Evolutionary conservation across 2,888 invertebrate species (phyloP), one percentile per base, ranked within the genome.

Genomic region (Pseudococcus viburni): DNA sequence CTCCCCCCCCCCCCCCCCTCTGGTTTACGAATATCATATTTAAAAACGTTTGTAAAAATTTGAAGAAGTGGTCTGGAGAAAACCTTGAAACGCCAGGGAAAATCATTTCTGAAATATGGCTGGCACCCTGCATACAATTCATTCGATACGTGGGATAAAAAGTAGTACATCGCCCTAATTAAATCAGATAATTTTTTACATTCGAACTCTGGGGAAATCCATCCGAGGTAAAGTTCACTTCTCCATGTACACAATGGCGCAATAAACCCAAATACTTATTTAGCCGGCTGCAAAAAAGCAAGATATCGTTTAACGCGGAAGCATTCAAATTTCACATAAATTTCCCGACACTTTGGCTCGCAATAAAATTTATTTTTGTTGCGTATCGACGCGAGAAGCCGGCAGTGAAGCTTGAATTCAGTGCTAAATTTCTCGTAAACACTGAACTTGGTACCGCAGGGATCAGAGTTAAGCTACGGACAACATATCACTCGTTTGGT

Each of bases 301-400:
- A 83, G 80, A 83, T 46, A 83, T 46, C 42, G 77, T 83, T 42
- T 83, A 83, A 83, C 8, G 80, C 80, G 77, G 64, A 64, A 83
- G 42, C 80, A 46, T 83, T 83, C 80, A 83, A 83, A 83, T 83
- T 83, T 83, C 80, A 83, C 46, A 83, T 83, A 83, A 83, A 83
- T 83, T 83, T 39, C 46, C 33, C 9, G 80, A 46, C 80, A 46
- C 42, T 83, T 83, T 83, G 19, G 33, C 42, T 1, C 8, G 46
- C 46, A 46, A 83, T 83, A 83, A 83, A 83, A 83, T 83, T 83
- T 46, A 83, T 83, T 83, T 46, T 83, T 83, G 80, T 46, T 46
- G n/a, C 19, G 42, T 83, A 83, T 83, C 80, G 42, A 46, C 80
- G 22, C 80, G 22, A 42, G 80, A 46, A 19, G 11, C n/a, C 42